Base-by-base conservation (phyloP, 2,113 vertebrate species). In the Rutilus rutilus region DNA sequence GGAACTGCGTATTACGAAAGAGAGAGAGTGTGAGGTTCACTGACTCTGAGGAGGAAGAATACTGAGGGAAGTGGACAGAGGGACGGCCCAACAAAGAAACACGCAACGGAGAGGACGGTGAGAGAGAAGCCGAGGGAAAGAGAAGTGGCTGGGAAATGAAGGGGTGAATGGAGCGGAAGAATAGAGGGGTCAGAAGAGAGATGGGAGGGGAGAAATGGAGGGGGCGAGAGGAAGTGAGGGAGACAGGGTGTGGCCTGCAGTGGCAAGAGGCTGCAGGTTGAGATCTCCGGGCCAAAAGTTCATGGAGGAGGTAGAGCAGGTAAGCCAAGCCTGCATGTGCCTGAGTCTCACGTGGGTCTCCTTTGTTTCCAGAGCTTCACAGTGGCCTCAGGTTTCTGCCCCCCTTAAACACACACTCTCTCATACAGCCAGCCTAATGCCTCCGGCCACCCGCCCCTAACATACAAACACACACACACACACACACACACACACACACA, bases 241-340 rank as follows among this genome's bases (percentile, higher is more conserved):
- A 50, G 88, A 81, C 83, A 84, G 91, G 87, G 91, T 91, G 92
- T 90, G 89, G 91, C 90, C 90, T 86, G 69, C 88, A 87, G 89
- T 91, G 90, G 90, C 91, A 90, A 87, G 92, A 92, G 90, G 89
- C 90, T 89, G 90, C 90, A 88, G 91, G 90, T 85, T 92, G 92
- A 84, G 84, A 91, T 91, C 90, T 75, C 17, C 69, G 84, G 93
- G 93, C 92, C 92, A 93, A 94, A 92, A 94, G 94, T 95, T 95
- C 93, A 95, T 36, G 52, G 45, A 67, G 83, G 83, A 78, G 83
- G 79, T 73, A 89, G 65, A 78, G 52, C 71, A 85, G n/a, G 82
- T 78, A 89, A 89, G 74, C 83, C 78, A 71, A 85, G 71, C 86
- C 71, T 78, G 54, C 42, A 85, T 85, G 80, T 85, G 86, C 84